Base-by-base conservation (phyloP, 2,113 vertebrate genomes). In the Cnemophilus loriae region DNA sequence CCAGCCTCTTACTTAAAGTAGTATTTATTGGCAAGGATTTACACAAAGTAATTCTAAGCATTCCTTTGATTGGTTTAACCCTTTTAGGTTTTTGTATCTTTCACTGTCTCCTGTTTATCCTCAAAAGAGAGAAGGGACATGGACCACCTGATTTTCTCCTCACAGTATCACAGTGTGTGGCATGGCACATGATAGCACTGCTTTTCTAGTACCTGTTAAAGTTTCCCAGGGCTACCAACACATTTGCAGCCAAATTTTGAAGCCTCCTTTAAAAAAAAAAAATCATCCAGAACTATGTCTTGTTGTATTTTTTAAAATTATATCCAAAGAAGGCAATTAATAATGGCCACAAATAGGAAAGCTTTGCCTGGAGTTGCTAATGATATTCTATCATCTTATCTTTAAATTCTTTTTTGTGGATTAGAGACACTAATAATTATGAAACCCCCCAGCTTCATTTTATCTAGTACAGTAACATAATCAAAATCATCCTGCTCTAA, bases 381-480 rank as follows among this genome's bases (percentile, higher is more conserved):
- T 93, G 97, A 83, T 93, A 75, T 94, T 94, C 90, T 89, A 76
- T 87, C 93, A 96, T 96, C 84, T 97, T 97, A 97, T 98, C 95
- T 97, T 97, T 85, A 96, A 94, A 95, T 96, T 91, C 78, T 92
- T 93, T 95, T 56, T 90, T 26, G 76, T 93, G 96, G 96, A 97
- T 98, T 97, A 97, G 89, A 86, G 67, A 90, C 60, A 18, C 89
- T 97, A 96, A 93, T 97, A 96, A 97, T 97, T 97, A 95, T 88
- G 67, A 95, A 95, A 93, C 75, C 70, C 39, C 22, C 47, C 86
- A 93, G 95, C 84, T 96, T 97, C 87, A 53, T 92, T 97, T 97
- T 96, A 97, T 96, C 97, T 97, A 73, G 37, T 88, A 95, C 73
- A 91, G 95, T 94, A 97, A 93, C 84, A 81, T 93, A 97, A 97